phyloP scores from a whole-genome alignment of 2,888 invertebrate genomes.

The Drosophila nr. perissopoda region DNA sequence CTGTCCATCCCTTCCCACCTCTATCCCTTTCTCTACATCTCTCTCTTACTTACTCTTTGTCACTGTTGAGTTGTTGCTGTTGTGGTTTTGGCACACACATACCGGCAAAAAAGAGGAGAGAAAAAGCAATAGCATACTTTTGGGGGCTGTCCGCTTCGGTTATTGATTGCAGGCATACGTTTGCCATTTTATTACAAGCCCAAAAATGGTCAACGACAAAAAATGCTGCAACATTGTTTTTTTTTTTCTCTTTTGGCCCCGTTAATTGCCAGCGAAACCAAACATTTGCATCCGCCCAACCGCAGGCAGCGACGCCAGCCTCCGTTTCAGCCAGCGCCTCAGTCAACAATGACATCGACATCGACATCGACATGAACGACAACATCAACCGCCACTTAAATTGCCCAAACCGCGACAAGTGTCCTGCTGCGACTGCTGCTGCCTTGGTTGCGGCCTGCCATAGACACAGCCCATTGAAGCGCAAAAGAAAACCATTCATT shows the following conservation, averaged over 20 bases:
- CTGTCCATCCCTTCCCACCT: neutral
- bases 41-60: slow-evolving; percentile 27
- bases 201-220: slow-evolving; percentile 53
- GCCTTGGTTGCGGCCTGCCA: slow-evolving; percentile 64
- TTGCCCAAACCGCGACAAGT: slow-evolving; percentile 81
- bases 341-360: slow-evolving; percentile 14
- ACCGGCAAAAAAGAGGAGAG: neutral
- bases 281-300: slow-evolving; percentile 74
- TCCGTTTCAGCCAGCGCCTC: slow-evolving; percentile 24
- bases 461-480: slow-evolving; percentile 73
- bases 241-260: slow-evolving; percentile 44
- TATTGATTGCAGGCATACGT: slow-evolving; percentile 77
- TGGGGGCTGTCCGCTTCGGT: slow-evolving; percentile 57
- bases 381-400: slow-evolving; percentile 77
- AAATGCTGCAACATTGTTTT: slow-evolving; percentile 46
- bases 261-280: slow-evolving; percentile 79
- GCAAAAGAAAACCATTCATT: slow-evolving; percentile 80
- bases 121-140: slow-evolving; percentile 45
- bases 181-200: slow-evolving; percentile 76
- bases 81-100: slow-evolving; percentile 31
- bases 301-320: slow-evolving; percentile 53
- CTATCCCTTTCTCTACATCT: neutral
- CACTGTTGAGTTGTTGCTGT: slow-evolving; percentile 28
- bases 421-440: slow-evolving; percentile 62
- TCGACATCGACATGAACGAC: slow-evolving; percentile 64